Conservation (phyloP, 2,113 vertebrate species). For the Vulpes lagopus region DNA sequence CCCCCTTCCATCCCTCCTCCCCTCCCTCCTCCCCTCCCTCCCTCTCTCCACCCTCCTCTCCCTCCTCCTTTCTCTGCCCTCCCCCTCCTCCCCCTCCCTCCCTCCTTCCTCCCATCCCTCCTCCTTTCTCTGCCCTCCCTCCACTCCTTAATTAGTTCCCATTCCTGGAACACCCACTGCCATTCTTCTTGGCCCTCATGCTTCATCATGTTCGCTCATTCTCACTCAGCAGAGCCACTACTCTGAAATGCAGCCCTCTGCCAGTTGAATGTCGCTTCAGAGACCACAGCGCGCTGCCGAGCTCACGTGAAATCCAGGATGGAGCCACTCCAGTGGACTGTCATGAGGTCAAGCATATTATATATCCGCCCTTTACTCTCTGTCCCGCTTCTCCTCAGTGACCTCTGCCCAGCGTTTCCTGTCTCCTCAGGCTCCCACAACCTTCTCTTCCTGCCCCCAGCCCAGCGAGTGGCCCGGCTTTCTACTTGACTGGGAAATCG, state of each 20-base stretch:
- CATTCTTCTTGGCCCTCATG: not conserved
- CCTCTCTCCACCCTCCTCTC: too few species aligned
- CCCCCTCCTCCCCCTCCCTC: too few species aligned
- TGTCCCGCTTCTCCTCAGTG: not conserved
- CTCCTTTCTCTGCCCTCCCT: too few species aligned
- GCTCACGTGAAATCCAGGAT: not conserved
- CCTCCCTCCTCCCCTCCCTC: too few species aligned
- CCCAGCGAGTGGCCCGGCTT: not conserved
- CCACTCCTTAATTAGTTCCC: not conserved
- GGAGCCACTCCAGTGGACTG: not conserved
- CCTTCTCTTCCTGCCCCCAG: not conserved
- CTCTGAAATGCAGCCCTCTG: not conserved
- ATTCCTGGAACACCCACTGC: not conserved
- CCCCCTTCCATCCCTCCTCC: too few species aligned
- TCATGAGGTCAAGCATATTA: not conserved
- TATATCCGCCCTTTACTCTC: not conserved
- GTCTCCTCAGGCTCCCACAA: not conserved
- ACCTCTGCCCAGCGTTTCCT: not conserved
- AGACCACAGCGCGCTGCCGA: not conserved
- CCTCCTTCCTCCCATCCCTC: too few species aligned
- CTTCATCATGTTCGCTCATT: not conserved
- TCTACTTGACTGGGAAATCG: not conserved
- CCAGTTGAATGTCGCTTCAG: not conserved
- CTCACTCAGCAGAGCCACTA: not conserved
- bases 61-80: too few species aligned